Percentiles rank a stretch among this genome's conserved stretches.
These are phyloP conservation scores for Cheilosia variabilis DNA, from an alignment of 2,888 invertebrate genomes.

Conservation along the genomic window DNA sequence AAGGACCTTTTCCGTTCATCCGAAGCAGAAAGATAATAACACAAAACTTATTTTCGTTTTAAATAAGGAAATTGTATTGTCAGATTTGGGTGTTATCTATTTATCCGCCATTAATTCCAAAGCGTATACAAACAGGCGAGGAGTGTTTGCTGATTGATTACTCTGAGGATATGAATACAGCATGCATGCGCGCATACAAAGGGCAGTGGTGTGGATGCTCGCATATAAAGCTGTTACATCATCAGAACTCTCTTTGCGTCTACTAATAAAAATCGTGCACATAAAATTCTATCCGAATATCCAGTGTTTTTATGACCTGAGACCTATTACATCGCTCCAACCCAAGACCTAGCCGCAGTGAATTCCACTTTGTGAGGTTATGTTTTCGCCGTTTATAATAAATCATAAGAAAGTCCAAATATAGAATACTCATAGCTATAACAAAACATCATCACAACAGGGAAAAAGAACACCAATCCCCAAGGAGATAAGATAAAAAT, in stretches of 20 bases:
- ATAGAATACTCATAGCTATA: not conserved
- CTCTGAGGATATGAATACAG: not conserved
- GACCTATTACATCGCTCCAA: slow-evolving; percentile 19
- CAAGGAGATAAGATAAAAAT: slow-evolving; percentile 4
- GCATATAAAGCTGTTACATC: slow-evolving; percentile 2
- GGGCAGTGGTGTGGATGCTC: not conserved
- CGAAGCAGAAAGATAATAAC: slow-evolving; percentile 3
- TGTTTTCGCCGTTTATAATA: slow-evolving; percentile 42
- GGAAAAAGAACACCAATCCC: slow-evolving; percentile 8
- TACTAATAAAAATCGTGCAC: slow-evolving; percentile 46
- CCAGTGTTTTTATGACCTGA: slow-evolving; percentile 37
- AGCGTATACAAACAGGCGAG: not conserved
- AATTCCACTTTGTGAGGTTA: slow-evolving; percentile 18
- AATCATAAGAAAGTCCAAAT: slow-evolving; percentile 59
- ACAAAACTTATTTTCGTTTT: not conserved
- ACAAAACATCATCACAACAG: not conserved
- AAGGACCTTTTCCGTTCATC: not conserved
- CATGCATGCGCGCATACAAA: not conserved
- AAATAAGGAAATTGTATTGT: not conserved
- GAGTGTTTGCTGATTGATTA: slow-evolving; percentile 34
- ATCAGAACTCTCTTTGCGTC: slow-evolving; percentile 17
- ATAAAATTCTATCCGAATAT: slow-evolving; percentile 48
- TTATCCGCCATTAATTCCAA: not conserved
- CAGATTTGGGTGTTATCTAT: not conserved
- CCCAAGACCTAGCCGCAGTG: slow-evolving; percentile 3